Conservation (phyloP, 2,888 invertebrate species). For the Rhagium mordax region DNA sequence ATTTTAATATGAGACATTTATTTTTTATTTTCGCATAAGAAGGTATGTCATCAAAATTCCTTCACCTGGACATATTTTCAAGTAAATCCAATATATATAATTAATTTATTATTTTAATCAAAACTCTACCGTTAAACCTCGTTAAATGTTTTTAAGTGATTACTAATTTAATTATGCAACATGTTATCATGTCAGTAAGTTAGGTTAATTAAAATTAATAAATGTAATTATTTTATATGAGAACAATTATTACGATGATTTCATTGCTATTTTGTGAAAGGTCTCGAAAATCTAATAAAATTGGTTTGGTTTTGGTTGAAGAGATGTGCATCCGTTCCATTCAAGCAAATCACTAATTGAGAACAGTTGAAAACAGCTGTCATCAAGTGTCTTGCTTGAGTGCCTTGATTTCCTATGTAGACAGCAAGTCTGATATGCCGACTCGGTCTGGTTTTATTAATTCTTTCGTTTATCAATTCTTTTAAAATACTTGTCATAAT, state of each 20-base stretch:
- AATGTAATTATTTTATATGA: background rate
- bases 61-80: no score
- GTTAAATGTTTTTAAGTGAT: no score
- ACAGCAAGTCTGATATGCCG: slow-evolving; percentile 20
- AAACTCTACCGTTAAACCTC: no score
- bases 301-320: slow-evolving; percentile 43
- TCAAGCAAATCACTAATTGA: slow-evolving; percentile 36
- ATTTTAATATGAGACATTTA: no score
- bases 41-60: no score
- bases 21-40: no score
- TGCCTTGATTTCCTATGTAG: slow-evolving; percentile 26
- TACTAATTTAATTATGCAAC: no score
- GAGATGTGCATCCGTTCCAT: slow-evolving; percentile 43
- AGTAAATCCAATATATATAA: no score
- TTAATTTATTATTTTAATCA: no score
- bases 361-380: slow-evolving; percentile 29
- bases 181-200: background rate
- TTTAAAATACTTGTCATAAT: background rate
- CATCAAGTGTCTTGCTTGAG: slow-evolving; percentile 23
- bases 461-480: background rate
- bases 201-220: no score
- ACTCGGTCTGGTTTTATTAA: background rate
- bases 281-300: slow-evolving; percentile 19
- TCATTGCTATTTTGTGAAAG: slow-evolving; percentile 17
- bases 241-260: background rate